Base-by-base conservation (phyloP, 2,888 invertebrate species). In the Eupithecia inturbata region DNA sequence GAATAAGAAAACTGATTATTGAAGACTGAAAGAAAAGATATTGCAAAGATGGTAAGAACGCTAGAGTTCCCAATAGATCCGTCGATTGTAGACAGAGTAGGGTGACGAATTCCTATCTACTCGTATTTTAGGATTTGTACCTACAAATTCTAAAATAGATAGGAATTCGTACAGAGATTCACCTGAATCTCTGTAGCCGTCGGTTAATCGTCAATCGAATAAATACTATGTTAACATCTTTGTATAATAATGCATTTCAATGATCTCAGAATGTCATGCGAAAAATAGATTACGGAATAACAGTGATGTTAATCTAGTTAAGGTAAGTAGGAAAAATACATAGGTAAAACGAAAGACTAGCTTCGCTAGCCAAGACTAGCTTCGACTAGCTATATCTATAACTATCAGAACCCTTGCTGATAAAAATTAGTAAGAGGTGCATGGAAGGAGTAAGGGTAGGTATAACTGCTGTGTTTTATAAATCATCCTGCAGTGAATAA, bases 201-300 rank as follows among this genome's bases (percentile, higher is more conserved):
- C 53, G 53, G 1, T 26, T 12, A 10, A 57, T 57, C 12, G 26
- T 57, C 22, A 26, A 53, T 53, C 22, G 9, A 49, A 57, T 57
- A 1, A 26, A 57, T 53, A 22, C 3, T 53, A 22, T 60, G 60
- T 14, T 4, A 62, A 31, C 28, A 19, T 31, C 19, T 9, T 22
- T 31, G 31, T 62, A 62, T 28, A 16, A 28, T 28, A 28, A 28
- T 62, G 28, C 28, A 62, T 62, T 62, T 62, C 62, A 31, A 62
- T 31, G 62, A 62, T 62, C 31, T 62, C 62, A 31, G 62, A 62
- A 62, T 62, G 12, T 57, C 22, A 57, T 57, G 57, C 57, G 57
- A 57, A 53, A 22, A 57, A 57, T 57, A 57, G 57, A 26, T 26
- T 57, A 57, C 26, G 10, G 22, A 53, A 22, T 22, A 26, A 57